These are phyloP conservation scores for Hyalella azteca DNA, from an alignment of 2,888 invertebrate species.

Conservation along the genomic window DNA sequence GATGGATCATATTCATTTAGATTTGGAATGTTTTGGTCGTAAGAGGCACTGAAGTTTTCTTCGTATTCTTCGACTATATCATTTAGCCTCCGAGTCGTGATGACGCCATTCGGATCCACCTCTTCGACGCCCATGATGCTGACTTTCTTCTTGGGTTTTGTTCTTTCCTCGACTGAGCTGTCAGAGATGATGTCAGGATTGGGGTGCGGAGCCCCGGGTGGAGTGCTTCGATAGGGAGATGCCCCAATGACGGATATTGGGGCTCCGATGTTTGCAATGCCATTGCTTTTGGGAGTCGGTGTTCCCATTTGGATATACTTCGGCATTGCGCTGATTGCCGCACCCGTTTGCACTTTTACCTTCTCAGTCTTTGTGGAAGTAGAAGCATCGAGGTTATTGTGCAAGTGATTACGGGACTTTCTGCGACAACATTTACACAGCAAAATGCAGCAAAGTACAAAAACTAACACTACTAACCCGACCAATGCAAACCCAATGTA, in stretches of 20 bases:
- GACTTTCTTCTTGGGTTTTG: conserved; percentile 52
- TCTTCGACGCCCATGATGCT: conserved; percentile 56
- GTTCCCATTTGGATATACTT: conserved; percentile 57
- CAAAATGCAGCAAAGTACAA: conserved; percentile 50
- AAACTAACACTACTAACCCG: conserved; percentile 16
- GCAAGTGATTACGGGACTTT: conserved; percentile 45
- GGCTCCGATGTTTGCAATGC: conserved; percentile 45
- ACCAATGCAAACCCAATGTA: conserved; percentile 38
- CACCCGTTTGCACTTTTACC: conserved; percentile 15
- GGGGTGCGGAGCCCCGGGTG: conserved; percentile 45
- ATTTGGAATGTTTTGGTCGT: conserved; percentile 43
- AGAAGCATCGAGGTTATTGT: not conserved
- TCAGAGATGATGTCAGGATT: conserved; percentile 56
- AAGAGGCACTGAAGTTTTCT: conserved; percentile 44
- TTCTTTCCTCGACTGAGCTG: conserved; percentile 51
- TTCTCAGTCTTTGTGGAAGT: conserved; percentile 40
- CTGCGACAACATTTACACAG: conserved; percentile 50
- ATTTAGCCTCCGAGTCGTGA: conserved; percentile 50
- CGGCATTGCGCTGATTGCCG: conserved; percentile 51
- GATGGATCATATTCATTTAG: conserved; percentile 41
- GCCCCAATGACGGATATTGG: conserved; percentile 57
- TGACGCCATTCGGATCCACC: conserved; percentile 49
- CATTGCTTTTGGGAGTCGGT: conserved; percentile 55
- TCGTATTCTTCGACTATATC: conserved; percentile 56
- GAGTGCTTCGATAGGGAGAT: conserved; percentile 51